Evolutionary conservation across 1,140 invertebrate genomes (phyloP), one percentile per base, ranked within the genome.

Genomic region (Bradynema listronoti): DNA sequence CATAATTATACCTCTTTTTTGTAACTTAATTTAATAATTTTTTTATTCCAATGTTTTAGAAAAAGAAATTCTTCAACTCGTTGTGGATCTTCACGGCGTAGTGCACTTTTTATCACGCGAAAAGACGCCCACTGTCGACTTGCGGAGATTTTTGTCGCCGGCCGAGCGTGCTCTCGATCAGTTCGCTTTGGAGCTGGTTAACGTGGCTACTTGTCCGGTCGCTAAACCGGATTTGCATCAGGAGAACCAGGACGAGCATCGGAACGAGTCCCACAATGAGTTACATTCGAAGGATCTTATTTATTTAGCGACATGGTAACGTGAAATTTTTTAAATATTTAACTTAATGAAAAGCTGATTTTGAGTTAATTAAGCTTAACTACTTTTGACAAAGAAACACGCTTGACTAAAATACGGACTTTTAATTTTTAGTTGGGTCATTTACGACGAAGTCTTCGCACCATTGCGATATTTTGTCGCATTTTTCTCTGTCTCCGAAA

Each of bases 361-460:
- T 39, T 39, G 11, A 11, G 36, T 39, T 11, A 39, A 11, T 39
- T 19, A 11, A 11, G 19, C 36, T 19, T 11, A n/a, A 49, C 16
- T 16, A 49, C 25, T 2, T 14, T 25, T 43, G 16, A 16, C 11
- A 41, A 24, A 14, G 1, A 4, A 5, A 11, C 30, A 22, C 19
- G 5, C 55, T 43, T 27, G 27, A 50, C 22, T 39, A 4, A 34
- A 62, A 30, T 61, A 22, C 32, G 27, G 7, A 53, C 25, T 1
- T 27, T 65, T 11, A 56, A 11, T 14, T 22, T 75, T 59, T 57
- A 70, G 67, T 34, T 69, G 67, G 67, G 72, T 69, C 14, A 45
- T 70, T 14, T 73, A 75, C 49, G 71, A 69, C 27, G 30, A 70
- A 6, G 25, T 65, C 9, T 65, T 71, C 30, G 67, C 46, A n/a